These are phyloP conservation scores for Scaptomyza pallida DNA, from an alignment of 1,140 invertebrate species.

Conservation along the genomic window DNA sequence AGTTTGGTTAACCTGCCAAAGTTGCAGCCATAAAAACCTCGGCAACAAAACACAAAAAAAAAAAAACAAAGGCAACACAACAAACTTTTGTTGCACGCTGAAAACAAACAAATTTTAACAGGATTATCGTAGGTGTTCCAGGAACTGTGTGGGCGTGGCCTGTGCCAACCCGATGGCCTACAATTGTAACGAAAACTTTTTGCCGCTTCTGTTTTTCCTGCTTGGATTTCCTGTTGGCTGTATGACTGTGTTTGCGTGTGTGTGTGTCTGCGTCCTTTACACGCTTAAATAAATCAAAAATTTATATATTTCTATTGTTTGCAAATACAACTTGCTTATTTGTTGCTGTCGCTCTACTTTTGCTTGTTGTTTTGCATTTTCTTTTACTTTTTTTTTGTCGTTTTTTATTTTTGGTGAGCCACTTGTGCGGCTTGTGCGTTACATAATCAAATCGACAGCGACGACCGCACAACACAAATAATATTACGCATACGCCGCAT, in stretches of 20 bases:
- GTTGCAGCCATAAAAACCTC: slow-evolving; percentile 49
- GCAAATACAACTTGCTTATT: slow-evolving; percentile 36
- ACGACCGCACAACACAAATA: slow-evolving; percentile 60
- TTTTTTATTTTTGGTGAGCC: slow-evolving; percentile 41
- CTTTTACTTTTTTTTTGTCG: neutral
- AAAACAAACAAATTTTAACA: slow-evolving; percentile 81
- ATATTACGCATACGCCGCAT: slow-evolving; percentile 78
- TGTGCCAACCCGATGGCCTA: slow-evolving; percentile 22
- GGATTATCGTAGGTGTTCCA: slow-evolving; percentile 72
- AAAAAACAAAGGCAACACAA: slow-evolving; percentile 15
- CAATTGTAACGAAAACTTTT: slow-evolving; percentile 70
- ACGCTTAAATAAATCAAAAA: slow-evolving; percentile 82
- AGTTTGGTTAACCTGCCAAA: slow-evolving; percentile 81
- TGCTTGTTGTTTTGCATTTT: slow-evolving; percentile 10
- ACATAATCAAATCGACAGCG: slow-evolving; percentile 75
- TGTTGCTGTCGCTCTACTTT: slow-evolving; percentile 23
- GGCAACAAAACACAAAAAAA: slow-evolving; percentile 2
- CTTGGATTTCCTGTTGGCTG: slow-evolving; percentile 47
- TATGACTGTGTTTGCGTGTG: slow-evolving; percentile 10
- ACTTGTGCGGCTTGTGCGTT: slow-evolving; percentile 79
- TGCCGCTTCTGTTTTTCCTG: slow-evolving; percentile 69
- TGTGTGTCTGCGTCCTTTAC: slow-evolving; percentile 53
- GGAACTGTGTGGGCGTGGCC: slow-evolving; percentile 14
- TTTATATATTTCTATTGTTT: slow-evolving; percentile 60
- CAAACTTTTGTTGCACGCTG: slow-evolving; percentile 62